Evolutionary conservation across 2,888 invertebrate genomes (phyloP), one percentile per base, ranked within the genome.

Genomic region (Sipha maydis): DNA sequence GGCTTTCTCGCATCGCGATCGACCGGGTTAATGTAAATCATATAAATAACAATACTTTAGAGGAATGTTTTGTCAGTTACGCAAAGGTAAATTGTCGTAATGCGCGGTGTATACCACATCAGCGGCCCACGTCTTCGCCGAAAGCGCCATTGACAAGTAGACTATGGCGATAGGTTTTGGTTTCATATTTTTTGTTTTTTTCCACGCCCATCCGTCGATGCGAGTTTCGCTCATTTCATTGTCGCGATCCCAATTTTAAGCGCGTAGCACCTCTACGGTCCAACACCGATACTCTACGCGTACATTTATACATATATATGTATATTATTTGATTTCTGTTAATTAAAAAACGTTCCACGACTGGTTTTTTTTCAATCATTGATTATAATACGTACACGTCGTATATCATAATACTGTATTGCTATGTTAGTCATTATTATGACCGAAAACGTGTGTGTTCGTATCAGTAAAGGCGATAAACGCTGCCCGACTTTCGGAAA

Each of bases 101-200:
- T 25, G 61, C 48, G 67, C 61, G n/a, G 3, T 7, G 9, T n/a
- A n/a, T 8, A 67, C 67, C n/a, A 41, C 34, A 31, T 48, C 41
- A 38, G 48, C 85, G 41, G 71, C 71, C 79, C 86, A 79, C 86
- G 71, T 86, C 78, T 54, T 71, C 54, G 69, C 79, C 34, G 79
- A 78, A 79, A 54, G 79, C 38, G 85, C 71, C 79, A 79, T 85
- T 85, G 85, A 79, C 85, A 78, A 34, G 78, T 34, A 14, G 2
- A 17, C 34, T 19, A 34, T 28, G 28, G n/a, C 28, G 69, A 69
- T 69, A 11, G 11, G 8, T n/a, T 67, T 67, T 48, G 17, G 69
- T 83, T 34, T 28, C 38, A 25, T 34, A 34, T 61, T 61, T 80
- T 61, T 80, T 41, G 11, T 82, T 77, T 67, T 56, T 38, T 21